Conservation (phyloP, 53 echinoderm and acorn worm species). For the Apostichopus leukothele region DNA sequence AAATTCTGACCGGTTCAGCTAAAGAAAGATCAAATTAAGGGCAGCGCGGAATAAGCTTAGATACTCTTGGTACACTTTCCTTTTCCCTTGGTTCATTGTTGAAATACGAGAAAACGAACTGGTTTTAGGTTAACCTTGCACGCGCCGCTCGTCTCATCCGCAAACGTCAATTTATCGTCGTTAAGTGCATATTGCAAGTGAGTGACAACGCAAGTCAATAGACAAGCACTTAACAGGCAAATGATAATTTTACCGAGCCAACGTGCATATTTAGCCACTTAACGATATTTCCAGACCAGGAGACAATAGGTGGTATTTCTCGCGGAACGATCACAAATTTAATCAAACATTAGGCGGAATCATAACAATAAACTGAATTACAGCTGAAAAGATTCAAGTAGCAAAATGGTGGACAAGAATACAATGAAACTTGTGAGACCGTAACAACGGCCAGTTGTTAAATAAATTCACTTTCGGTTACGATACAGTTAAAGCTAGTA, state of each 20-base stretch:
- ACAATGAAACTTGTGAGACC: too few species aligned
- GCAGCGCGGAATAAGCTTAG: not conserved
- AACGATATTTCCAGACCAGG: not conserved
- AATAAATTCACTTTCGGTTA: too few species aligned
- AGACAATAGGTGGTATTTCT: not conserved
- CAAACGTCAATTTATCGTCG: not conserved
- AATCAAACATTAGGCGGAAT: not conserved
- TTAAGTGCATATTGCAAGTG: not conserved
- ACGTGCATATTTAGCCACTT: not conserved
- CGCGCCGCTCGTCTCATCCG: not conserved
- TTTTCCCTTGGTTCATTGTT: not conserved
- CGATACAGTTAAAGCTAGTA: too few species aligned
- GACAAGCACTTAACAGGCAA: conserved; percentile 28
- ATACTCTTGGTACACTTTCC: not conserved
- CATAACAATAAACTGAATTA: not conserved
- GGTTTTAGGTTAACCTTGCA: not conserved
- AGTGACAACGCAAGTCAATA: not conserved
- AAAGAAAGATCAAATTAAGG: too few species aligned
- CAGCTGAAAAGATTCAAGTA: not conserved
- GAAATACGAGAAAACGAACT: too few species aligned
- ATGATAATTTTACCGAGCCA: conserved; percentile 3
- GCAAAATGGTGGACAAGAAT: not conserved
- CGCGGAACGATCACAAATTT: not conserved
- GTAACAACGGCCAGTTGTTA: too few species aligned
- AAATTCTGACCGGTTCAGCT: too few species aligned